phyloP scores from a whole-genome alignment of 2,797 vertebrate genomes.

The Oreochromis grahami region DNA sequence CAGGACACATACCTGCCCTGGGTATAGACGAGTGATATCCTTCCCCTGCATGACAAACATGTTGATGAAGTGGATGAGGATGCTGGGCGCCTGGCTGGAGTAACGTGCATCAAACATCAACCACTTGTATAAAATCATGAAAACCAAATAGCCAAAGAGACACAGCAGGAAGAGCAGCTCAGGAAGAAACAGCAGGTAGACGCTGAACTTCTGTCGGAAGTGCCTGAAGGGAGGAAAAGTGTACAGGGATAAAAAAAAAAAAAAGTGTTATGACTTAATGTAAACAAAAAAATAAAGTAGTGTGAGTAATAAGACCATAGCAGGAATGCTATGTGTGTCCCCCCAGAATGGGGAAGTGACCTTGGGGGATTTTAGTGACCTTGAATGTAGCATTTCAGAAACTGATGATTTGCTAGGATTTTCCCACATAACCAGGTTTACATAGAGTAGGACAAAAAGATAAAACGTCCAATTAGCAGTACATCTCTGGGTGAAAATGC shows the following conservation, averaged over 20 bases:
- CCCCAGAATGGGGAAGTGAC: no score
- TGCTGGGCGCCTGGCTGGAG: constrained; percentile 87
- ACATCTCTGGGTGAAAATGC: no score
- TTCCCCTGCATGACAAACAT: constrained; percentile 89
- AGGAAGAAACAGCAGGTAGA: constrained; percentile 90
- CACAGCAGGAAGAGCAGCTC: constrained; percentile 92
- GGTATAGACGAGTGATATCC: constrained; percentile 73
- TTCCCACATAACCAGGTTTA: no score
- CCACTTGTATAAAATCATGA: constrained; percentile 96
- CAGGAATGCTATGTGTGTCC: neutral
- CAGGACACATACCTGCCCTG: constrained; percentile 81
- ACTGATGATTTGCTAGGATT: no score
- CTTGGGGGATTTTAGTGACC: no score
- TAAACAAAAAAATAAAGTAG: neutral
- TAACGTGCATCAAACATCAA: constrained; percentile 78
- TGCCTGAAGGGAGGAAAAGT: constrained; percentile 72
- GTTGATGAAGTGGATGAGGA: constrained; percentile 95
- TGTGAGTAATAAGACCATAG: neutral
- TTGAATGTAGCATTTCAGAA: no score
- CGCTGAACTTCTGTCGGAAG: constrained; percentile 86
- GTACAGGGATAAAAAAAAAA: neutral
- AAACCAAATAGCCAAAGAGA: constrained; percentile 94
- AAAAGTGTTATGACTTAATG: neutral
- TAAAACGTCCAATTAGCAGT: no score
- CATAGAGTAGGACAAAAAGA: no score